phyloP scores from a whole-genome alignment of 2,888 invertebrate genomes.

The Eilema depressum region DNA sequence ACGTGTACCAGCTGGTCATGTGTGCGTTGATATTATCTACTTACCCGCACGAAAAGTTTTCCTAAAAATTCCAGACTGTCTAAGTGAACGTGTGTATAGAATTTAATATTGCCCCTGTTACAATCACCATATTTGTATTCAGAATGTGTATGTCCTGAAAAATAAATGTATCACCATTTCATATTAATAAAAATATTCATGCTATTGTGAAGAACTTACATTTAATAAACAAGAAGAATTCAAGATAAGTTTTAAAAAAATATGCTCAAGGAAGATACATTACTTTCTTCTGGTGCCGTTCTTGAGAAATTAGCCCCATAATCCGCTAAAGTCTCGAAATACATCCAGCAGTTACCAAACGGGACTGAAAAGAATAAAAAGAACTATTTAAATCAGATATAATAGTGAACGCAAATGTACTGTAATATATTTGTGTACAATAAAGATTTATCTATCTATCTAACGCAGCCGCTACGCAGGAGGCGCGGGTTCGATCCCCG shows the following conservation, averaged over 20 bases:
- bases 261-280: background rate
- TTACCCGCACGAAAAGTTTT: conserved; percentile 16
- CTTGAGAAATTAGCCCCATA: background rate
- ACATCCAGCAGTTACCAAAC: conserved; percentile 8
- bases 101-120: background rate
- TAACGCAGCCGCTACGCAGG: no score
- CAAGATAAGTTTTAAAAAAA: background rate
- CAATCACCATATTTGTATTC: conserved; percentile 15
- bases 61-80: conserved; percentile 5
- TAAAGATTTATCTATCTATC: no score
- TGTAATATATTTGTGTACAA: no score
- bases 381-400: no score
- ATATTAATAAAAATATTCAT: no score
- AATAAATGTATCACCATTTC: no score
- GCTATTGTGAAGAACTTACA: no score
- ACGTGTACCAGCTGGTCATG: no score
- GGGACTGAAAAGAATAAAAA: background rate
- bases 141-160: conserved; percentile 1
- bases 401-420: no score
- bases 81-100: conserved; percentile 10
- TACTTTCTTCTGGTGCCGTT: background rate
- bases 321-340: conserved; percentile 8
- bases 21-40: background rate
- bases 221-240: no score
- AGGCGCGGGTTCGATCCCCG: no score